Conservation (phyloP, 2,113 vertebrate genomes). For the Pseudorhombus dupliciocellatus region DNA sequence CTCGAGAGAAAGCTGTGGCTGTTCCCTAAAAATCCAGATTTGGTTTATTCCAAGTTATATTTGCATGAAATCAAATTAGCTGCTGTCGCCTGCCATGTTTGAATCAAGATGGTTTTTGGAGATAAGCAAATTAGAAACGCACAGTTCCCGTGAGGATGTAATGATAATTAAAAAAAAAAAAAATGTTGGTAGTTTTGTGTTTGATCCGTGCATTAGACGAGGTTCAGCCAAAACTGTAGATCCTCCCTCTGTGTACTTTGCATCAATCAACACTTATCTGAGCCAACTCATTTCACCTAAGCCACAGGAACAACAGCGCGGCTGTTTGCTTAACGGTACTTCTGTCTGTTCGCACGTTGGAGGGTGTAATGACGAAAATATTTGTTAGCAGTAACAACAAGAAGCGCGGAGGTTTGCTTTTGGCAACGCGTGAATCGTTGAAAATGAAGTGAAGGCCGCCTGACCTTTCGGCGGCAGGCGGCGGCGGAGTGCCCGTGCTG, state of each 20-base stretch:
- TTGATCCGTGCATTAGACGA: too few relatives aligned
- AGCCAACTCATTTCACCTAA: background rate
- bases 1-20: too few relatives aligned
- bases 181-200: too few relatives aligned
- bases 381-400: background rate
- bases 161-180: too few relatives aligned
- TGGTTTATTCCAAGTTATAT: too few relatives aligned
- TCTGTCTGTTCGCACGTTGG: background rate
- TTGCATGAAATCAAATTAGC: too few relatives aligned
- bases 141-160: too few relatives aligned
- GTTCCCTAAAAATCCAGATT: too few relatives aligned
- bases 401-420: constrained; percentile 1
- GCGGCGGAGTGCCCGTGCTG: constrained; percentile 2
- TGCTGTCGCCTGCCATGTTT: too few relatives aligned
- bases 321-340: background rate
- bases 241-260: background rate
- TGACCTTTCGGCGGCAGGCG: constrained; percentile 5
- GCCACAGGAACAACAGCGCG: background rate
- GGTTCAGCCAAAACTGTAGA: background rate
- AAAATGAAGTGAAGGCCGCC: background rate
- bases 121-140: too few relatives aligned
- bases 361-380: background rate
- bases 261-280: background rate
- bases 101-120: too few relatives aligned
- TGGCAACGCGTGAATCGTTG: constrained; percentile 1